Conservation (phyloP, 2,113 vertebrate species). For the Pelodiscus sinensis region DNA sequence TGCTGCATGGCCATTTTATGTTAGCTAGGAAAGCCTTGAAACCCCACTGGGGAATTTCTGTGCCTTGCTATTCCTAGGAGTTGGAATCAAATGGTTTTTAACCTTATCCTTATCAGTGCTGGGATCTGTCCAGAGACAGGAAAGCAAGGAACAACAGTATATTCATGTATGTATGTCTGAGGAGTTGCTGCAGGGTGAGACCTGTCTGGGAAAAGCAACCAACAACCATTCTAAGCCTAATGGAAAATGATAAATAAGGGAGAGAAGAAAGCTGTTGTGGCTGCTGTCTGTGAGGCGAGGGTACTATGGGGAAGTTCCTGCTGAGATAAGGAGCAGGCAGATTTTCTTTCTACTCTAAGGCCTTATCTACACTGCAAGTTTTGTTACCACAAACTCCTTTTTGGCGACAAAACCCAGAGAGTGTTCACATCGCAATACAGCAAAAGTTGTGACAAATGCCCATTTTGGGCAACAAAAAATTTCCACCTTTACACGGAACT, state of each 20-base stretch:
- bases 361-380: no score
- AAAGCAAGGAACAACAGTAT: not conserved
- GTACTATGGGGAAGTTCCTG: not conserved
- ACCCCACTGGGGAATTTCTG: not conserved
- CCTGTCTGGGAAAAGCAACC: not conserved
- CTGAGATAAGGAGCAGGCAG: not conserved
- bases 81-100: not conserved
- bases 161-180: not conserved
- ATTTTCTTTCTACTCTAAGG: not conserved
- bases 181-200: not conserved
- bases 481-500: not conserved
- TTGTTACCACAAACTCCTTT: no score
- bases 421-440: no score
- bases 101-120: not conserved
- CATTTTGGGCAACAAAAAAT: not conserved
- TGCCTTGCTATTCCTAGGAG: not conserved
- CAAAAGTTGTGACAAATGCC: no score
- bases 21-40: not conserved
- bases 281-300: not conserved
- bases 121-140: not conserved
- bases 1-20: not conserved
- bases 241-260: not conserved
- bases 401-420: no score
- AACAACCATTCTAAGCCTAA: not conserved
- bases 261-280: not conserved